Evolutionary conservation across 2,888 invertebrate genomes (phyloP).

Genomic region (Clitarchus hookeri): DNA sequence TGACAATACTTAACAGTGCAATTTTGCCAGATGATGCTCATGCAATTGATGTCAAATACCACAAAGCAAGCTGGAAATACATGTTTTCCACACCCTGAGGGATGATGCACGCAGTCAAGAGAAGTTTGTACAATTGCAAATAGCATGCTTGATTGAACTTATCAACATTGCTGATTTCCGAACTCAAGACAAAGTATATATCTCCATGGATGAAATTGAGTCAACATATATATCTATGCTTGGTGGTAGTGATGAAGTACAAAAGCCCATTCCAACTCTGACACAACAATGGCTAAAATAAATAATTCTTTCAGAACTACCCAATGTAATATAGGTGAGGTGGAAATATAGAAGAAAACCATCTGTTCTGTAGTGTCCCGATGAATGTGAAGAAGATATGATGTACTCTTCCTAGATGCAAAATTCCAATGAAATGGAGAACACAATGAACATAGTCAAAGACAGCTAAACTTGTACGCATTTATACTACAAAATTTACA

Average conservation of each 20-base stretch:
- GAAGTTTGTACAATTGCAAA: not conserved
- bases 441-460: not conserved
- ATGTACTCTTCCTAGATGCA: not conserved
- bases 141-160: not conserved
- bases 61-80: not conserved
- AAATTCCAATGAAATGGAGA: not conserved
- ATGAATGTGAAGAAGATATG: slow-evolving; percentile 5
- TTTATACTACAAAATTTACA: not conserved
- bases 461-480: slow-evolving; percentile 1
- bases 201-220: not conserved
- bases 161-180: slow-evolving; percentile 6
- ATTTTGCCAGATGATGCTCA: not conserved
- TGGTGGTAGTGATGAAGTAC: not conserved
- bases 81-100: not conserved
- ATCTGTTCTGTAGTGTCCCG: not conserved
- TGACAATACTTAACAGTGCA: not conserved
- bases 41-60: slow-evolving; percentile 11
- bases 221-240: slow-evolving; percentile 15
- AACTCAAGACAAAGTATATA: not conserved
- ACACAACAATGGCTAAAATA: not conserved
- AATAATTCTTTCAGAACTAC: not conserved
- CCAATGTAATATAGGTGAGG: not conserved
- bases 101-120: not conserved
- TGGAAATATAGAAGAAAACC: not conserved
- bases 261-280: slow-evolving; percentile 17